These are phyloP conservation scores for Podilymbus podiceps DNA, from an alignment of 2,113 vertebrate genomes.

Conservation along the genomic window DNA sequence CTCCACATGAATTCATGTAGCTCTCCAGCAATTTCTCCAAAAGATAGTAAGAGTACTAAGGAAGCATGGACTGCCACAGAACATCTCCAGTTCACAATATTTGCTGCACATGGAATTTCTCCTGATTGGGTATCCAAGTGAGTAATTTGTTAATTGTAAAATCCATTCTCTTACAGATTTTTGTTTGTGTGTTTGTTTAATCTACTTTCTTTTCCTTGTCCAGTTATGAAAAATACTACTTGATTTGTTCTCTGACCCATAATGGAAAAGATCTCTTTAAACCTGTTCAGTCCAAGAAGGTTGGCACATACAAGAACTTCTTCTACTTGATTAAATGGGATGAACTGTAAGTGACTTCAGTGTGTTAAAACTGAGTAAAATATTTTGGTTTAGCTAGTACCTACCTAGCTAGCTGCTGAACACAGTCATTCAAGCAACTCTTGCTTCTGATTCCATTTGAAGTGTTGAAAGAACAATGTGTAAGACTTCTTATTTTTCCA, in stretches of 20 bases:
- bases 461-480: neutral
- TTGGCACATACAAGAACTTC: constrained; percentile 94
- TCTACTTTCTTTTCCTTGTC: neutral
- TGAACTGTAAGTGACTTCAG: constrained; percentile 87
- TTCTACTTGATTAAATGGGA: constrained; percentile 99
- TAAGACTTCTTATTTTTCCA: neutral
- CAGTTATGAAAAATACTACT: constrained; percentile 97
- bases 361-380: neutral
- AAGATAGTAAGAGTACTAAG: constrained; percentile 64
- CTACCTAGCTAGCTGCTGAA: neutral
- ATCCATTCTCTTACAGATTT: neutral
- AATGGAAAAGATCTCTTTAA: constrained; percentile 95
- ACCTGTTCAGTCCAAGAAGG: constrained; percentile 96
- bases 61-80: constrained; percentile 88
- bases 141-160: constrained; percentile 34
- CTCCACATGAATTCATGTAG: constrained; percentile 82
- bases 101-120: constrained; percentile 90
- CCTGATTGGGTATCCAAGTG: constrained; percentile 91
- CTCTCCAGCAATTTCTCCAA: neutral
- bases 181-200: neutral
- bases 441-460: neutral
- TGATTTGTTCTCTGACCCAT: constrained; percentile 92
- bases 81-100: constrained; percentile 93
- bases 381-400: neutral
- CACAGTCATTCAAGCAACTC: neutral